Base-by-base conservation (phyloP, 1,140 invertebrate genomes). In the Saccostrea cuccullata region DNA sequence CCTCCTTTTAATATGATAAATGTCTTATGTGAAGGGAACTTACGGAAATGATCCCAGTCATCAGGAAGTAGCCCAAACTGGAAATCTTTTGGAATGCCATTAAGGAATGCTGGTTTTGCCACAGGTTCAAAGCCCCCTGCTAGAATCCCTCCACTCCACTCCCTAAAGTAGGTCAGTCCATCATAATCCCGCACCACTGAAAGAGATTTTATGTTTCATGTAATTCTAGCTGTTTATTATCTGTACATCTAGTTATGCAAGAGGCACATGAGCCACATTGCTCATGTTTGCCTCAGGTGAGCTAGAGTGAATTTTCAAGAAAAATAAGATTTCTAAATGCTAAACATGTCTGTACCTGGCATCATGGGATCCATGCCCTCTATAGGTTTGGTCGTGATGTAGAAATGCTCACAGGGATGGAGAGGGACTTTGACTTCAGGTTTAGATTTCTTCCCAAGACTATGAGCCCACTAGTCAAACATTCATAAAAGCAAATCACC, bases 1-100 rank as follows among this genome's bases (percentile, higher is more conserved):
- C n/a, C n/a, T n/a, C n/a, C n/a, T n/a, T n/a, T n/a, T n/a, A n/a
- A n/a, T n/a, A n/a, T 47, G 47, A 47, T 47, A 3, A 47, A 47
- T 47, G 2, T 8, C 9, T 47, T 47, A 47, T 47, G 6, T 30
- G 9, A 30, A 12, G 9, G 26, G 55, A 87, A 93, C 94, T 93
- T 91, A 96, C 96, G 97, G 95, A 99, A 99, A 93, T 99, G 98
- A 95, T 99, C 98, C 98, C 98, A 99, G 94, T 99, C 98, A 93
- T 95, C 95, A 36, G 96, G 96, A n/a, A 97, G 91, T 13, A 95
- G 91, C 87, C 94, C 92, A 56, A 94, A 94, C 86, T 95, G 94
- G 92, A 95, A 94, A 96, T 97, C 94, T 55, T 94, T 93, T n/a
- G 95, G 94, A 86, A 95, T 91, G 23, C 94, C 93, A 92, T 97